Conservation (phyloP, 2,797 vertebrate genomes). For the Pempheris klunzingeri region DNA sequence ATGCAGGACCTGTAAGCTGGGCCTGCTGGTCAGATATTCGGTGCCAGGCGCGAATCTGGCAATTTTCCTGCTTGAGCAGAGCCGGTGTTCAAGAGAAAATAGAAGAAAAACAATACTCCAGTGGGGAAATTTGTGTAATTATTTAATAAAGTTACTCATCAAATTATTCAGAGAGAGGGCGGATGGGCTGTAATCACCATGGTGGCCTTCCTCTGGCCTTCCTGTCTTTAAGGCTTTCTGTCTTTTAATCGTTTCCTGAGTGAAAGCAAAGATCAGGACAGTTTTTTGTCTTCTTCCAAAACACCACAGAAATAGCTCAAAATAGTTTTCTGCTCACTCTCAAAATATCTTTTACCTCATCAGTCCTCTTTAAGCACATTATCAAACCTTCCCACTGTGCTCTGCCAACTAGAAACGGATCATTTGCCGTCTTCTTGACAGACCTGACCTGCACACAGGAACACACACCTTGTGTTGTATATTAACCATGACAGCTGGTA, state of each 20-base stretch:
- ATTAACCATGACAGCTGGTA: background rate
- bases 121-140: slow-evolving; percentile 43
- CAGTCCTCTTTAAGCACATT: slow-evolving; percentile 28
- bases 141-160: slow-evolving; percentile 58
- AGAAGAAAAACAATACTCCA: slow-evolving; percentile 41
- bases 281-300: background rate
- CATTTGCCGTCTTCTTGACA: slow-evolving; percentile 20
- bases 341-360: slow-evolving; percentile 46
- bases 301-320: slow-evolving; percentile 18
- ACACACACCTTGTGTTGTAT: slow-evolving; percentile 2
- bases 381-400: slow-evolving; percentile 1
- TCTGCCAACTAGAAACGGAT: slow-evolving; percentile 20
- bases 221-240: slow-evolving; percentile 1
- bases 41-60: slow-evolving; percentile 68
- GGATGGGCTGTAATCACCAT: slow-evolving; percentile 40
- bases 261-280: slow-evolving; percentile 9
- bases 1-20: slow-evolving; percentile 65
- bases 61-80: slow-evolving; percentile 48
- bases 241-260: slow-evolving; percentile 26
- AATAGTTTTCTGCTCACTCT: slow-evolving; percentile 35
- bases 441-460: slow-evolving; percentile 7
- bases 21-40: slow-evolving; percentile 57
- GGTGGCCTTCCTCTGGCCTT: slow-evolving; percentile 28
- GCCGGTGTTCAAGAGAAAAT: slow-evolving; percentile 29
- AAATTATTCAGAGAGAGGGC: slow-evolving; percentile 46